Percentiles rank a stretch among this genome's conserved stretches.
Evolutionary conservation across 2,113 vertebrate species (phyloP).

Genomic region (Mellivora capensis): DNA sequence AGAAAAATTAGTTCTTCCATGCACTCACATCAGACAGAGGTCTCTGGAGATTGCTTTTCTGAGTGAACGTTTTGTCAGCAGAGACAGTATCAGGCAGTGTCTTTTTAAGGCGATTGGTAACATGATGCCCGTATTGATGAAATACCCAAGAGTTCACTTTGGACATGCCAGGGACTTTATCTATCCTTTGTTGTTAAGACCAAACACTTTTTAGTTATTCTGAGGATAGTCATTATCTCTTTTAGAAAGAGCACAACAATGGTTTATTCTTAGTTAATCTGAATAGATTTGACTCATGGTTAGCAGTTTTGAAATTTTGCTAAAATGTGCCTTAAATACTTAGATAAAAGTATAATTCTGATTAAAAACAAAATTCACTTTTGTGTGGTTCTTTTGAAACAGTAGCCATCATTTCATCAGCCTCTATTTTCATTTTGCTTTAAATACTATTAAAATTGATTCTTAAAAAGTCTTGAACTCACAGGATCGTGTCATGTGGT

Average conservation of each 20-base stretch:
- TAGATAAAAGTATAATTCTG: slow-evolving; percentile 27
- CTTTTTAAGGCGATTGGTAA: slow-evolving; percentile 28
- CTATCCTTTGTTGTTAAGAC: slow-evolving; percentile 6
- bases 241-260: slow-evolving; percentile 7
- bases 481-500: background rate
- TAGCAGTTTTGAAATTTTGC: slow-evolving; percentile 42
- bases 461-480: background rate
- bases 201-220: slow-evolving; percentile 9
- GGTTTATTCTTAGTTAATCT: background rate
- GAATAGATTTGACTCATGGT: background rate
- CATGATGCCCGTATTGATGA: background rate
- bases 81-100: background rate
- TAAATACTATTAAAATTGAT: slow-evolving; percentile 36
- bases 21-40: background rate
- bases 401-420: slow-evolving; percentile 29
- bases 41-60: background rate
- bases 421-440: slow-evolving; percentile 27
- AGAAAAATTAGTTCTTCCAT: background rate
- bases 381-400: background rate
- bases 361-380: slow-evolving; percentile 40
- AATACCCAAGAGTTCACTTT: background rate
- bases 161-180: background rate
- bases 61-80: background rate
- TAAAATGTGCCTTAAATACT: slow-evolving; percentile 22
- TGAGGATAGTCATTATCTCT: slow-evolving; percentile 11